Percentiles rank a stretch among this genome's conserved stretches.
Evolutionary conservation across 2,888 invertebrate species (phyloP).

Genomic region (Netelia virgata): DNA sequence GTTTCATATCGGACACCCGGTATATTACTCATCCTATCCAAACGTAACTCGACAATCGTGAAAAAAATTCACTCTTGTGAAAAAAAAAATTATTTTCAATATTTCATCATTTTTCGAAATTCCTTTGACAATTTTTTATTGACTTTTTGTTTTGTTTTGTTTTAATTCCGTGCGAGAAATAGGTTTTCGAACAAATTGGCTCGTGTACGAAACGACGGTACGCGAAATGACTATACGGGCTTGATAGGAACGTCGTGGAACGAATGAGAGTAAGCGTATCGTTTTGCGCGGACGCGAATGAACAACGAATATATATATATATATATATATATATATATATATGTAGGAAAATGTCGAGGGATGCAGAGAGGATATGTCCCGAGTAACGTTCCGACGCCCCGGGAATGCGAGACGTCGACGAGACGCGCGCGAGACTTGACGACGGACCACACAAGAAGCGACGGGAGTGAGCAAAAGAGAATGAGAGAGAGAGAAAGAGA

Average conservation of each 20-base stretch:
- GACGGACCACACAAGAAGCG: conserved; percentile 80
- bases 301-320: background rate
- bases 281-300: conserved; percentile 20
- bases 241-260: background rate
- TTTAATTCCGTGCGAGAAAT: too few relatives aligned
- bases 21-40: background rate
- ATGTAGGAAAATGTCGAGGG: conserved; percentile 24
- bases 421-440: conserved; percentile 60
- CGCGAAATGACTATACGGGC: too few relatives aligned
- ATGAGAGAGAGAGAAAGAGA: conserved; percentile 38
- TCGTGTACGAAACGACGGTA: too few relatives aligned
- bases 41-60: background rate
- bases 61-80: too few relatives aligned
- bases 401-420: conserved; percentile 81
- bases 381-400: conserved; percentile 77
- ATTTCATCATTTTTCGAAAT: too few relatives aligned
- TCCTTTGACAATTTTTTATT: too few relatives aligned
- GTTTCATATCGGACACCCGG: too few relatives aligned
- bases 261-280: conserved; percentile 5
- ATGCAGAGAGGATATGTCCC: conserved; percentile 43
- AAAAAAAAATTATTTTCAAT: too few relatives aligned
- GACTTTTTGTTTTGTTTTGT: too few relatives aligned
- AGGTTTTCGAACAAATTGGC: too few relatives aligned
- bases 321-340: background rate
- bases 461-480: conserved; percentile 41